Evolutionary conservation across 2,888 invertebrate species (phyloP).

Genomic region (Cataglyphis livida): DNA sequence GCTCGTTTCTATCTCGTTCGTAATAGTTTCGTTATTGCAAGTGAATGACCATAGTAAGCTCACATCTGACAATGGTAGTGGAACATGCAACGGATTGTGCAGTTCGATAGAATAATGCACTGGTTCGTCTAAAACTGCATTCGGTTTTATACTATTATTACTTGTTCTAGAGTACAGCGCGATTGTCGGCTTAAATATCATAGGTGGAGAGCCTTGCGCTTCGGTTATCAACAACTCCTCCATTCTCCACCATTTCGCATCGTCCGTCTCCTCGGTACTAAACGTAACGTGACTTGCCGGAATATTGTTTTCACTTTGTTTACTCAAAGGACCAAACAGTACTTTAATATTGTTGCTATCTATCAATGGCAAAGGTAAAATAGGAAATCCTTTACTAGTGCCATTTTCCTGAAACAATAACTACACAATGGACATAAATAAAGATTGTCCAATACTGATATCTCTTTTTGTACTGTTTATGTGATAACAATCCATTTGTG

Average conservation of each 20-base stretch:
- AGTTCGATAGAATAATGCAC: slow-evolving; percentile 92
- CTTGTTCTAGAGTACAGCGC: slow-evolving; percentile 90
- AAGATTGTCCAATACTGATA: neutral
- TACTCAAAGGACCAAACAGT: slow-evolving; percentile 88
- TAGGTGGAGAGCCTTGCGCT: slow-evolving; percentile 89
- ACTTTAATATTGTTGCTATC: slow-evolving; percentile 90
- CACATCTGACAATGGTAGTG: slow-evolving; percentile 90
- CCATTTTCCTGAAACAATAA: slow-evolving; percentile 80
- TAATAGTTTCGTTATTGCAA: slow-evolving; percentile 84
- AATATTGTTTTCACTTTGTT: slow-evolving; percentile 86
- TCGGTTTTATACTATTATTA: slow-evolving; percentile 88
- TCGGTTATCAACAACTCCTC: slow-evolving; percentile 92
- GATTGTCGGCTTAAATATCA: slow-evolving; percentile 92
- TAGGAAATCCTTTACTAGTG: slow-evolving; percentile 86
- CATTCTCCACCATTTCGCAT: slow-evolving; percentile 89
- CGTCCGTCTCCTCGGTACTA: slow-evolving; percentile 84
- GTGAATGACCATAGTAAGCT: slow-evolving; percentile 91
- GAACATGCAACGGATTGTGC: slow-evolving; percentile 91
- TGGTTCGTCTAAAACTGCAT: slow-evolving; percentile 93
- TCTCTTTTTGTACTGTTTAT: neutral
- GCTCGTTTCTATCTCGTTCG: slow-evolving; percentile 82
- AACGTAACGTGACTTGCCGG: slow-evolving; percentile 81
- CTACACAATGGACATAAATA: slow-evolving; percentile 66
- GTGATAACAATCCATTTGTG: neutral
- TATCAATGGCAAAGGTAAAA: slow-evolving; percentile 92